Evolutionary conservation across 2,888 invertebrate genomes (phyloP).

Genomic region (Drosophila gaucha): DNA sequence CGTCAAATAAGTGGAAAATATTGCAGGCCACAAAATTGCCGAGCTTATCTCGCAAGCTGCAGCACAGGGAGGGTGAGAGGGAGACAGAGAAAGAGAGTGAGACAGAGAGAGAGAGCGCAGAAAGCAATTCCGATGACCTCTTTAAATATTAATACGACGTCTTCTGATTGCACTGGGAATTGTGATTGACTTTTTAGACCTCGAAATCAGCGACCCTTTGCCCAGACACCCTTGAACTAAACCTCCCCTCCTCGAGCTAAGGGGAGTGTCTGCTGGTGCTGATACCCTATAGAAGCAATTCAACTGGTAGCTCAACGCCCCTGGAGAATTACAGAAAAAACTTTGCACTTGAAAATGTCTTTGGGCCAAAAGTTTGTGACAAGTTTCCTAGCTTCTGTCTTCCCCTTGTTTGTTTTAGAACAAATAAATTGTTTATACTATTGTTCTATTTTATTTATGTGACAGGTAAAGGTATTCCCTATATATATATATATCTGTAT

Average conservation of each 20-base stretch:
- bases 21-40: slow-evolving; percentile 74
- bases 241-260: slow-evolving; percentile 4
- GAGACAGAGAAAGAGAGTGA: neutral
- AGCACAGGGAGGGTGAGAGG: slow-evolving; percentile 16
- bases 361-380: slow-evolving; percentile 47
- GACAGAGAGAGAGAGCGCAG: slow-evolving; percentile 1
- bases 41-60: slow-evolving; percentile 58
- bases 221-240: slow-evolving; percentile 29
- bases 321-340: slow-evolving; percentile 57
- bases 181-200: slow-evolving; percentile 83
- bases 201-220: slow-evolving; percentile 28
- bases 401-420: slow-evolving; percentile 17
- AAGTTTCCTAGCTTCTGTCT: slow-evolving; percentile 39
- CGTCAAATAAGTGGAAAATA: slow-evolving; percentile 75
- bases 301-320: slow-evolving; percentile 50
- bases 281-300: slow-evolving; percentile 44
- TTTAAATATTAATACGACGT: slow-evolving; percentile 83
- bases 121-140: slow-evolving; percentile 82
- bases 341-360: slow-evolving; percentile 76
- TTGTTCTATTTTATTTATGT: slow-evolving; percentile 52
- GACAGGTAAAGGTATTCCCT: slow-evolving; percentile 43
- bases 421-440: slow-evolving; percentile 35
- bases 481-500: neutral
- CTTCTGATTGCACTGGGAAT: slow-evolving; percentile 83
- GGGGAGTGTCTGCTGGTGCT: slow-evolving; percentile 1